Conservation (phyloP, 2,888 invertebrate species). For the Pardosa pseudoannulata region DNA sequence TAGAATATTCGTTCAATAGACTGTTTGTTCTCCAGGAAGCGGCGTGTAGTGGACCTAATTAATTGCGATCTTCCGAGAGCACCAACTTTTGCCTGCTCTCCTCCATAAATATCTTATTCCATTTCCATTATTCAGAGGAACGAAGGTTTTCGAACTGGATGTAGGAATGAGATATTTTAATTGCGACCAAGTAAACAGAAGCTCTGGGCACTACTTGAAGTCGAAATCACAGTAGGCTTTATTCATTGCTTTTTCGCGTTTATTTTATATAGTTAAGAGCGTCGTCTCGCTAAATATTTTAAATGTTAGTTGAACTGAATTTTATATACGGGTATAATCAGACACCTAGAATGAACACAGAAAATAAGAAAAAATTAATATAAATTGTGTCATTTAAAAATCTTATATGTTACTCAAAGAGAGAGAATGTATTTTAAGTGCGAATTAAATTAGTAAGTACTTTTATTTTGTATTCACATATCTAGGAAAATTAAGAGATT, state of each 20-base stretch:
- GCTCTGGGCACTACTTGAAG: background rate
- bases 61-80: background rate
- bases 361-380: no score
- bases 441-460: no score
- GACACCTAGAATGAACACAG: no score
- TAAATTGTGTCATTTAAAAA: no score
- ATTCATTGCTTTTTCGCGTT: background rate
- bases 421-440: no score
- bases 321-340: no score
- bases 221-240: background rate
- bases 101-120: slow-evolving; percentile 1
- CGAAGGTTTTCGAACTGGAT: background rate
- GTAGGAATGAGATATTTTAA: background rate
- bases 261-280: background rate
- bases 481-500: no score
- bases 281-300: no score
- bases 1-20: background rate
- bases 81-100: background rate
- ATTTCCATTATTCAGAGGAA: background rate
- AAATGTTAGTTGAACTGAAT: no score
- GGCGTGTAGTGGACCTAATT: background rate
- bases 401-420: no score
- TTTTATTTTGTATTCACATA: no score
- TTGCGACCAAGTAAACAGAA: background rate
- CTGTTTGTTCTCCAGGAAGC: background rate